phyloP scores from a whole-genome alignment of 2,113 vertebrate species.

The Chelonoidis abingdonii region DNA sequence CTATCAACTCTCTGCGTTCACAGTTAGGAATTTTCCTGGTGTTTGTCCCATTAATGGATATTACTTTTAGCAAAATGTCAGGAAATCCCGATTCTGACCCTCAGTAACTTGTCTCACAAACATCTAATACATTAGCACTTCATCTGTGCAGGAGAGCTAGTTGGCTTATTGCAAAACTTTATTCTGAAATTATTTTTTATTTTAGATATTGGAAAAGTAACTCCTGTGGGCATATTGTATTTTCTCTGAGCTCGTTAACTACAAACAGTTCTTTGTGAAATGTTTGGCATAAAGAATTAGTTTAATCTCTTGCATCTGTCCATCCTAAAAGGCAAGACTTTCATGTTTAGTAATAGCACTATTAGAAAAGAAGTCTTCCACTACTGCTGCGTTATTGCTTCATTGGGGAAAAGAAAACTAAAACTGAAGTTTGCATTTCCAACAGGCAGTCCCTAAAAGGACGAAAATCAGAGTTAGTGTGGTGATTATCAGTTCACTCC shows the following conservation, averaged over 20 bases:
- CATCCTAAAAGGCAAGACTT: not conserved
- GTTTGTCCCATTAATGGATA: fast-evolving
- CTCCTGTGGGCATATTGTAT: not conserved
- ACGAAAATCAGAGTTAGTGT: not conserved
- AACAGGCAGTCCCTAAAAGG: not conserved
- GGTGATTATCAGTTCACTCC: not conserved
- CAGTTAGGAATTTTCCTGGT: not conserved
- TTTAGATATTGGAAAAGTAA: not conserved
- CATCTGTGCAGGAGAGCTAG: not conserved
- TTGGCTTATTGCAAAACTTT: not conserved
- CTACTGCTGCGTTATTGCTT: not conserved
- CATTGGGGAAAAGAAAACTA: fast-evolving
- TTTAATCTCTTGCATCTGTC: not conserved
- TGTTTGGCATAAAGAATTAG: not conserved
- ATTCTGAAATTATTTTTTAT: not conserved
- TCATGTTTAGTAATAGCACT: not conserved
- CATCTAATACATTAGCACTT: not conserved
- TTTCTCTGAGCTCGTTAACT: not conserved
- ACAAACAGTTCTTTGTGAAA: not conserved
- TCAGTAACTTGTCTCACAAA: not conserved
- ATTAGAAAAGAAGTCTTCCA: not conserved
- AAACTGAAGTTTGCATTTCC: not conserved
- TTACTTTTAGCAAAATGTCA: fast-evolving
- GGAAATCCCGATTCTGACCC: not conserved
- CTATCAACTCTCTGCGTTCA: not conserved